These are phyloP conservation scores for Meiosimyza platycephala DNA, from an alignment of 2,888 invertebrate genomes.

Conservation along the genomic window DNA sequence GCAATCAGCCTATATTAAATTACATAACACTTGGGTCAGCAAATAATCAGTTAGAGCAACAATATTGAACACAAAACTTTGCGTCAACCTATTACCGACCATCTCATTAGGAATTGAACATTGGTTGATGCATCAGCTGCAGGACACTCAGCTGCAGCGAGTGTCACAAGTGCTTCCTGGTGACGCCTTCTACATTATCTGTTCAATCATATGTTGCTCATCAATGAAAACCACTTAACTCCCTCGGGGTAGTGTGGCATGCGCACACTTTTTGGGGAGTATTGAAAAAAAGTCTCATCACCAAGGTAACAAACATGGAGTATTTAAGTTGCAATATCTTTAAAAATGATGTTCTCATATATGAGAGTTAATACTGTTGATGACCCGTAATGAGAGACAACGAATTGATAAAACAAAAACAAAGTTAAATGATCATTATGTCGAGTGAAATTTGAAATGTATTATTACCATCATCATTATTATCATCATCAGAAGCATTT, in stretches of 20 bases:
- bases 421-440: too few species aligned
- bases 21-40: constrained; percentile 34
- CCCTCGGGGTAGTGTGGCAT: constrained; percentile 31
- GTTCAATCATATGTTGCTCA: constrained; percentile 25
- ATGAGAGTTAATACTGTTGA: constrained; percentile 19
- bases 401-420: not conserved
- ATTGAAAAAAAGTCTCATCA: too few species aligned
- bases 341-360: constrained; percentile 16
- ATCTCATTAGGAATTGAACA: constrained; percentile 19
- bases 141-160: not conserved
- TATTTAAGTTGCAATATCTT: constrained; percentile 27
- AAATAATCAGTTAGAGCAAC: constrained; percentile 26
- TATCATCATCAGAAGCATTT: not conserved
- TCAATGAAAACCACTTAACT: constrained; percentile 44
- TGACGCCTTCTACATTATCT: not conserved
- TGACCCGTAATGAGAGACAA: constrained; percentile 7
- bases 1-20: constrained; percentile 33
- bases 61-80: constrained; percentile 23
- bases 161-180: constrained; percentile 2
- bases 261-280: not conserved
- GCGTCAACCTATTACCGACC: constrained; percentile 26
- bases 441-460: not conserved
- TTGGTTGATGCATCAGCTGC: constrained; percentile 8
- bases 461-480: constrained; percentile 1
- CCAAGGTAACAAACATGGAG: not conserved